Evolutionary conservation across 1,140 invertebrate genomes (phyloP).

Genomic region (Araneus ventricosus): DNA sequence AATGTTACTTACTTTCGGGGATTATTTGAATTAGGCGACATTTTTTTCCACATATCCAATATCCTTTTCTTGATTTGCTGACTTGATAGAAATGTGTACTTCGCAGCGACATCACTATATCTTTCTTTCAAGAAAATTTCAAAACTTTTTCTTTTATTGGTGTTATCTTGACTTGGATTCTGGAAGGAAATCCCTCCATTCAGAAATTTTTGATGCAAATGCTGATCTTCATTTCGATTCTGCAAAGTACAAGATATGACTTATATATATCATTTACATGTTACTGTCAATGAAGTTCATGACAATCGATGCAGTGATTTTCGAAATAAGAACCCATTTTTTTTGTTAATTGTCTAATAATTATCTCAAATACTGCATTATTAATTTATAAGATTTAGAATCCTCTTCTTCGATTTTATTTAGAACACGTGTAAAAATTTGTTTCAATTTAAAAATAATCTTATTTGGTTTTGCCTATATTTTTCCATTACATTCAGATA

Average conservation of each 20-base stretch:
- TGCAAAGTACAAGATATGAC: background rate
- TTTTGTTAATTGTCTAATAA: no score
- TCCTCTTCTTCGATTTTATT: no score
- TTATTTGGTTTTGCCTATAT: no score
- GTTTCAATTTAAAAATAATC: no score
- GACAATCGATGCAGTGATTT: no score
- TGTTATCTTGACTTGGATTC: background rate
- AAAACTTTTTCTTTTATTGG: slow-evolving; percentile 19
- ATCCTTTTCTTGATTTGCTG: slow-evolving; percentile 37
- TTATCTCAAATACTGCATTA: no score
- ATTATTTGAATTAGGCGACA: background rate
- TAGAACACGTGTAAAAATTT: no score
- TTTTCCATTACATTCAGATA: no score
- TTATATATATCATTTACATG: no score
- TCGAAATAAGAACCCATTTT: no score
- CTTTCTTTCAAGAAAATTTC: background rate
- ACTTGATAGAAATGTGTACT: slow-evolving; percentile 50
- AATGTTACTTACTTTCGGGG: background rate
- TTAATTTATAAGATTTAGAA: no score
- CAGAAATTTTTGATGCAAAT: background rate
- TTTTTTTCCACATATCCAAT: slow-evolving; percentile 45
- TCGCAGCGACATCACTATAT: slow-evolving; percentile 20
- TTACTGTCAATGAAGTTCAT: no score
- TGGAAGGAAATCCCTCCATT: background rate
- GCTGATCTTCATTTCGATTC: background rate